Evolutionary conservation across 2,797 vertebrate genomes (phyloP).

Genomic region (Lophotriccus pileatus): DNA sequence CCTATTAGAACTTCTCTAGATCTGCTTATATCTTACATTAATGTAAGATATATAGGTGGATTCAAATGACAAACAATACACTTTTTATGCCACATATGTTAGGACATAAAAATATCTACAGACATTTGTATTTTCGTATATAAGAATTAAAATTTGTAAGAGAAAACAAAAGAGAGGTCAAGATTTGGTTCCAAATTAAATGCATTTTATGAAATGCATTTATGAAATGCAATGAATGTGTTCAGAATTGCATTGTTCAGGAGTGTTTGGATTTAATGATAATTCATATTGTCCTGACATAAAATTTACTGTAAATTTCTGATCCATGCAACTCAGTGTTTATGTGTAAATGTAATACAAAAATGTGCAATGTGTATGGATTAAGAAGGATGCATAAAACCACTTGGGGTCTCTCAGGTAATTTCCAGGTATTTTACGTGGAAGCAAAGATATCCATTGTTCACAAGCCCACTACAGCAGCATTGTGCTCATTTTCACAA

Average conservation of each 20-base stretch:
- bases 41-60: slow-evolving; percentile 28
- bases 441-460: not conserved
- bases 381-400: slow-evolving; percentile 23
- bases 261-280: slow-evolving; percentile 55
- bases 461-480: not conserved
- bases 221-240: not conserved
- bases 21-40: not conserved
- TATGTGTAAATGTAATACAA: slow-evolving; percentile 53
- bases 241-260: not conserved
- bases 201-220: slow-evolving; percentile 11
- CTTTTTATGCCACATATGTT: not conserved
- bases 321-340: slow-evolving; percentile 42
- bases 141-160: not conserved
- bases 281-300: not conserved
- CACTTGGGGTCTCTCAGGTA: slow-evolving; percentile 24
- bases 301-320: slow-evolving; percentile 29
- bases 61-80: slow-evolving; percentile 39
- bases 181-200: slow-evolving; percentile 27
- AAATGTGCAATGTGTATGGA: slow-evolving; percentile 22
- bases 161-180: not conserved
- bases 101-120: not conserved
- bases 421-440: slow-evolving; percentile 4
- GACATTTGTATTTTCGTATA: slow-evolving; percentile 43
- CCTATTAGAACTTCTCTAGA: not conserved
- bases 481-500: slow-evolving; percentile 1